phyloP scores from a whole-genome alignment of 2,113 vertebrate genomes.

The Percina caprodes region DNA sequence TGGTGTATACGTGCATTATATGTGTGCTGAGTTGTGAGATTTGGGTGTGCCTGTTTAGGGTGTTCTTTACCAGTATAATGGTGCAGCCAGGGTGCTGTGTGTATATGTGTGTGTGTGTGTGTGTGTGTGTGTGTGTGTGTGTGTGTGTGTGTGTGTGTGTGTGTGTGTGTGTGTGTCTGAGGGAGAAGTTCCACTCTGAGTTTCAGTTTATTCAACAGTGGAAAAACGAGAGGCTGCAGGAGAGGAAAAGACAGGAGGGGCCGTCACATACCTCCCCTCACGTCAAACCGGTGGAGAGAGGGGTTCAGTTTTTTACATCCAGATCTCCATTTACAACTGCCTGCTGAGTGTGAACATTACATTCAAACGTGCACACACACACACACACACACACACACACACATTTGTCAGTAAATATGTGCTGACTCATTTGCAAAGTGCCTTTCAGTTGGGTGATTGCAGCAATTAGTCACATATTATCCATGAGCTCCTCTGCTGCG shows the following conservation, averaged over 20 bases:
- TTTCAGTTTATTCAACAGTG: conserved; percentile 63
- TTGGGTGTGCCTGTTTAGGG: conserved; percentile 81
- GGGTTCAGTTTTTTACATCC: conserved; percentile 38
- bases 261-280: conserved; percentile 45
- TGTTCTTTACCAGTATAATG: conserved; percentile 75
- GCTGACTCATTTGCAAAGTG: conserved; percentile 71
- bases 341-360: conserved; percentile 19
- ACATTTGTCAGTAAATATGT: conserved; percentile 58
- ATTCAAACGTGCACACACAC: conserved; percentile 17
- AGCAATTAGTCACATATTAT: conserved; percentile 80
- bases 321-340: conserved; percentile 38
- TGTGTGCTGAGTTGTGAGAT: conserved; percentile 70
- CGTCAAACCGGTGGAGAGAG: conserved; percentile 37
- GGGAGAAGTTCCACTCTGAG: conserved; percentile 60
- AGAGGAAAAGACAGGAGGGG: conserved; percentile 53
- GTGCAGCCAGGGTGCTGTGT: conserved; percentile 64
- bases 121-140: conserved; percentile 32
- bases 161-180: too few species aligned
- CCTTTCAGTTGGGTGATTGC: conserved; percentile 72
- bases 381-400: conserved; percentile 7
- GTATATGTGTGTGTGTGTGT: conserved; percentile 23
- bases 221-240: conserved; percentile 60
- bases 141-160: too few species aligned
- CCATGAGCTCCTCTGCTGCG: conserved; percentile 64
- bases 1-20: conserved; percentile 48